A percentile compares a stretch with the other conserved stretches of the same genome.
Conservation (phyloP, 2,888 invertebrate species). For the Augiades crinisus region DNA sequence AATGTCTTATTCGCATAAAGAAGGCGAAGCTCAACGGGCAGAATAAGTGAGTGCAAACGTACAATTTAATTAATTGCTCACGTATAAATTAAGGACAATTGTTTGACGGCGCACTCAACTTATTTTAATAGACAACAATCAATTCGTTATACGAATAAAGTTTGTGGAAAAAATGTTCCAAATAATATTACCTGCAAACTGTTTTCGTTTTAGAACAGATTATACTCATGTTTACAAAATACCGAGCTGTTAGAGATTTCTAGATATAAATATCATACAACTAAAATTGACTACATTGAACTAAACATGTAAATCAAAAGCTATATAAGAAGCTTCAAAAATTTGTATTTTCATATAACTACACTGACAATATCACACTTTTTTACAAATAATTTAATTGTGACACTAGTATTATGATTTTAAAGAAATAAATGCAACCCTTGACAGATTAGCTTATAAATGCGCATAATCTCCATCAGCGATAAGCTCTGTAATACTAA, state of each 20-base stretch:
- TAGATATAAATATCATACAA: not conserved
- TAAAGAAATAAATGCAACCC: conserved; percentile 1
- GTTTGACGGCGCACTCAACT: conserved; percentile 3
- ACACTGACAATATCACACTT: not conserved
- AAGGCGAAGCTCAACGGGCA: not conserved
- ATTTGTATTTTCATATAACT: not conserved
- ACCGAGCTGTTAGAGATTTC: too few species aligned
- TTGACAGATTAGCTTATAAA: not conserved
- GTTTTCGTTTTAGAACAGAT: not conserved
- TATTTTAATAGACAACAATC: not conserved
- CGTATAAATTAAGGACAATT: conserved; percentile 14
- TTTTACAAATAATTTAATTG: not conserved
- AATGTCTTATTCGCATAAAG: conserved; percentile 1
- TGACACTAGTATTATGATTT: not conserved
- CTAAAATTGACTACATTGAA: not conserved
- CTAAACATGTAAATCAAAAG: not conserved
- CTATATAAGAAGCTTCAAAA: not conserved
- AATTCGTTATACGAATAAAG: conserved; percentile 11
- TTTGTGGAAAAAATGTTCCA: not conserved
- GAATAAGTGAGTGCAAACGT: conserved; percentile 5
- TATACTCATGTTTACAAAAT: not conserved
- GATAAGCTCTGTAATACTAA: too few species aligned
- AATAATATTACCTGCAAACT: not conserved
- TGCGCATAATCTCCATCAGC: too few species aligned
- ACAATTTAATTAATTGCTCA: conserved; percentile 16